Conservation (phyloP, 2,113 vertebrate genomes). For the Mus pahari region DNA sequence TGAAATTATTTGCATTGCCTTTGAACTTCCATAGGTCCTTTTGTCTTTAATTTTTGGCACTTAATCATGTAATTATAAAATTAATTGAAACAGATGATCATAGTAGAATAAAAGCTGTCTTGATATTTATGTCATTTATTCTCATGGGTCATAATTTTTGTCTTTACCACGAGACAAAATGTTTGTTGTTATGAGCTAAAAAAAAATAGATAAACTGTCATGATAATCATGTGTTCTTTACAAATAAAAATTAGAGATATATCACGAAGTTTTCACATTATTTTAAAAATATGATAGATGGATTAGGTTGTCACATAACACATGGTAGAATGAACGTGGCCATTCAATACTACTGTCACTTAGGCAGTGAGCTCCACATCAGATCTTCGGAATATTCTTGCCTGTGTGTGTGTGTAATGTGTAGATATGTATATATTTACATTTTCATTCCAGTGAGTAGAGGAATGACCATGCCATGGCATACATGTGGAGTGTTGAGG, state of each 20-base stretch:
- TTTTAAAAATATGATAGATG: background rate
- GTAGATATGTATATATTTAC: background rate
- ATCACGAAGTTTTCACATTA: background rate
- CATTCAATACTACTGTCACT: background rate
- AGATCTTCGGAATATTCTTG: background rate
- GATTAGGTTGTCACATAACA: background rate
- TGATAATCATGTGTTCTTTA: constrained; percentile 5
- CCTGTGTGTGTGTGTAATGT: too few relatives aligned
- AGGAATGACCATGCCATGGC: background rate
- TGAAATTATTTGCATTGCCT: background rate
- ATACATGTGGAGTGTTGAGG: background rate
- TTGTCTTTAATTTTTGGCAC: background rate
- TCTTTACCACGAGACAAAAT: constrained; percentile 23
- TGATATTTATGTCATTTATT: background rate
- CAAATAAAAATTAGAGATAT: constrained; percentile 1
- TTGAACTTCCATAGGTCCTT: background rate
- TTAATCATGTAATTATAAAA: constrained; percentile 28
- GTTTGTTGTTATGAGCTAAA: background rate
- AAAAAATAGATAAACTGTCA: background rate
- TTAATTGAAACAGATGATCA: constrained; percentile 4
- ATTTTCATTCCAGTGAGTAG: background rate
- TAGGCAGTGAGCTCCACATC: background rate
- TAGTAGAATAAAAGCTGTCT: background rate
- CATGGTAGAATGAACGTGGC: background rate
- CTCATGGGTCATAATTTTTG: background rate